Evolutionary conservation across 2,888 invertebrate species (phyloP), one percentile per base, ranked within the genome.

Genomic region (Lasioglossum pauxillum): DNA sequence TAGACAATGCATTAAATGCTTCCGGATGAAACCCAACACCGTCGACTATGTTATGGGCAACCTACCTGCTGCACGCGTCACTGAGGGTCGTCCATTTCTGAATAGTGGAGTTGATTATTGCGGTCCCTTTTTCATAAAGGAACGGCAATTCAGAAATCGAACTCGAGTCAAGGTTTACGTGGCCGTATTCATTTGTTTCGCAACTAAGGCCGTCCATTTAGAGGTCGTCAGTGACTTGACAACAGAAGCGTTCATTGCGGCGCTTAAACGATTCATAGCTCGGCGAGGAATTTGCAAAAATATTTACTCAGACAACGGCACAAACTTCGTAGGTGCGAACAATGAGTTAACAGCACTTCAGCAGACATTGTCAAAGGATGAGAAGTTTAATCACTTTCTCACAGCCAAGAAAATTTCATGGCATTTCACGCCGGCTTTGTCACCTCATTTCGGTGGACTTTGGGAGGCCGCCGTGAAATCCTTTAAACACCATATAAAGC

Each of bases 321-420:
- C 44, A 2, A 84, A 44, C 4, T 82, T 53, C 5, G n/a, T 78
- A 1, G 60, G 82, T 7, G 46, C 60, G 0, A 14, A 35, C 14
- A 77, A 38, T 4, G 57, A 77, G 8, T 8, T n/a, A 10, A 19
- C 2, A 1, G 38, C 64, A 38, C 0, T 44, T 2, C 19, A 27
- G n/a, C n/a, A n/a, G n/a, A n/a, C n/a, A n/a, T n/a, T n/a, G n/a
- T n/a, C n/a, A n/a, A n/a, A n/a, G n/a, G n/a, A n/a, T n/a, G n/a
- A n/a, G n/a, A n/a, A n/a, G n/a, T n/a, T n/a, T n/a, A 16, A 27
- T 7, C 27, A 16, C 0, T 72, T 44, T 0, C 7, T 19, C 0
- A 1, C n/a, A 1, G 5, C 5, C 8, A n/a, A 72, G 0, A 1
- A 16, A 5, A 46, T 19, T 0, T 2, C 27, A 2, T 72, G 72